Conservation (phyloP, 2,888 invertebrate species). For the Sphaeridia pumilis region DNA sequence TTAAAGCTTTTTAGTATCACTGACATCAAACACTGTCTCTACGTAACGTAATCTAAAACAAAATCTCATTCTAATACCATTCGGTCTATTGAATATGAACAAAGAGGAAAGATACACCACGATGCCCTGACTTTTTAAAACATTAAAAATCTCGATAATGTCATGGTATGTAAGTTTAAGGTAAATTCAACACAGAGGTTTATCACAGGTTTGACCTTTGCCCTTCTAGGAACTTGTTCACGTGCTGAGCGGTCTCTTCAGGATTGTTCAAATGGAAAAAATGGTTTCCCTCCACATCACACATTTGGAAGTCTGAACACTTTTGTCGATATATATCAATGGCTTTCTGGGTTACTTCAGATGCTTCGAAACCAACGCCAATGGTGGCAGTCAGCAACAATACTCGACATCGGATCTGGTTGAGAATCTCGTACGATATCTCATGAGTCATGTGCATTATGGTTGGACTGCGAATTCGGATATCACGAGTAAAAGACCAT, state of each 20-base stretch:
- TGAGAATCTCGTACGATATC: conserved; percentile 44
- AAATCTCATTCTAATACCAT: no score
- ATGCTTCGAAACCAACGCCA: conserved; percentile 33
- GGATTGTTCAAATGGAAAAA: conserved; percentile 35
- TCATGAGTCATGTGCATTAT: conserved; percentile 48
- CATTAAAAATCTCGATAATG: no score
- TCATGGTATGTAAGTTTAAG: no score
- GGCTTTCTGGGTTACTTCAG: conserved; percentile 18
- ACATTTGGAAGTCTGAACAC: conserved; percentile 24
- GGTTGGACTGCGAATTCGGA: conserved; percentile 26
- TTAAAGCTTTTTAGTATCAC: no score
- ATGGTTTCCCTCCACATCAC: conserved; percentile 33
- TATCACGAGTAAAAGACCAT: conserved; percentile 35
- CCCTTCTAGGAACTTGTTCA: conserved; percentile 23
- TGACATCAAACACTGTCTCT: no score
- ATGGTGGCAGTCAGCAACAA: conserved; percentile 38
- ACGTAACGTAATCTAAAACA: no score
- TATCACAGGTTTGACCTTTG: conserved; percentile 18
- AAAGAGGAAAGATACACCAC: no score
- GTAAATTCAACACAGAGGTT: no score
- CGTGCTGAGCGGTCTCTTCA: conserved; percentile 17
- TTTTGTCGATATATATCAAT: conserved; percentile 26
- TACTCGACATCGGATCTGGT: conserved; percentile 39
- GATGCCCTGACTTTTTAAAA: no score
- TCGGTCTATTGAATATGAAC: no score